Base-by-base conservation (phyloP, 2,113 vertebrate genomes). In the Rutilus rutilus region DNA sequence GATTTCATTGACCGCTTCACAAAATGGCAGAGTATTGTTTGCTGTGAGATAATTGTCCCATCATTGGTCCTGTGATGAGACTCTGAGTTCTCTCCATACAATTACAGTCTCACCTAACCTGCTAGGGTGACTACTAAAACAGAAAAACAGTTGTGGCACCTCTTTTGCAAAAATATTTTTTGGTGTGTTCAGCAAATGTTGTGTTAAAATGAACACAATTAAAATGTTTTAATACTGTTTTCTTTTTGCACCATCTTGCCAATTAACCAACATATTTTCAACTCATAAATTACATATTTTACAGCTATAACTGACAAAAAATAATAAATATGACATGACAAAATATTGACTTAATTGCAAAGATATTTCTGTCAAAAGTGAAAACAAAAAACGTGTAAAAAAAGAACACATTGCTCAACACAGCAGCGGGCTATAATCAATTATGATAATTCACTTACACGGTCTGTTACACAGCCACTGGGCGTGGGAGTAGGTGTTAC, bases 61-160 rank as follows among this genome's bases (percentile, higher is more conserved):
- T 92, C 91, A 91, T 87, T 47, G 83, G 64, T 14, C 83, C 91
- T 91, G 90, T 91, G 89, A 94, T 92, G 87, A 86, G 87, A 92
- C 90, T 74, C 12, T 74, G 23, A 74, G 6, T 74, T 42, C 42
- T 75, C n/a, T 54, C 45, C 75, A 77, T 27, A 54, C 17, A 54
- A 33, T 77, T 52, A 77, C 47, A 54, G 75, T 15, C 74, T 30
- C 74, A 50, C n/a, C 27, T 8, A 8, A 21, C 75, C n/a, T 47
- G 71, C 42, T 74, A 15, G 23, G n/a, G 42, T 45, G 5, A 75
- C 71, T 47, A 8, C 23, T 75, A 75, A 75, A 74, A 47, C 71
- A 10, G 0, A 77, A 15, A 21, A 54, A 54, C 50, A 54, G 25
- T 77, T 21, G 17, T 11, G 5, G 65, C 5, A 36, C 0, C 30